phyloP scores from a whole-genome alignment of 2,888 invertebrate species.

The Gymnosoma rotundatum region DNA sequence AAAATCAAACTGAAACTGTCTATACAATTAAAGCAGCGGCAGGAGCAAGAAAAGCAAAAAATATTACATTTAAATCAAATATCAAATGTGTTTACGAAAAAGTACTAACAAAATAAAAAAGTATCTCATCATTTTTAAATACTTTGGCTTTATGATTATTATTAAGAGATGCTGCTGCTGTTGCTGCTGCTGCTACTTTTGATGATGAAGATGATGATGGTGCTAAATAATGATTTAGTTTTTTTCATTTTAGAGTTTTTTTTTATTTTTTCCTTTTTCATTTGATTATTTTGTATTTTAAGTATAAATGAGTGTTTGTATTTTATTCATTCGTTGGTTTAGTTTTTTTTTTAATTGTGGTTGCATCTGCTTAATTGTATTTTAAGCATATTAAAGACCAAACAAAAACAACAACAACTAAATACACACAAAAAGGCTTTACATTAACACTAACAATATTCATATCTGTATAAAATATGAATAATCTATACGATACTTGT shows the following conservation, averaged over 20 bases:
- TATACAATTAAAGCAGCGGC: slow-evolving; percentile 12
- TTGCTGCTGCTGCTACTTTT: slow-evolving; percentile 5
- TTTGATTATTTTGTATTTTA: slow-evolving; percentile 62
- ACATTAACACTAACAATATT: slow-evolving; percentile 30
- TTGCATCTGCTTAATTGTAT: slow-evolving; percentile 68
- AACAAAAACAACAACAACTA: slow-evolving; percentile 6
- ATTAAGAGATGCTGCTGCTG: slow-evolving; percentile 49
- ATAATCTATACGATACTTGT: slow-evolving; percentile 67
- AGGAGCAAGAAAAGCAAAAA: slow-evolving; percentile 21
- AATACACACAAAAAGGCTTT: slow-evolving; percentile 48
- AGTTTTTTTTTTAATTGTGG: slow-evolving; percentile 33
- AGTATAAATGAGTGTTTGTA: slow-evolving; percentile 45
- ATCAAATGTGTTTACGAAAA: slow-evolving; percentile 63
- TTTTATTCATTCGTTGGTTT: slow-evolving; percentile 35
- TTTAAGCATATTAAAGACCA: slow-evolving; percentile 64
- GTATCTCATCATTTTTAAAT: slow-evolving; percentile 65
- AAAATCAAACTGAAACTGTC: slow-evolving; percentile 50
- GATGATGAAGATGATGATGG: slow-evolving; percentile 35
- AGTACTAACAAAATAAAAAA: slow-evolving; percentile 36
- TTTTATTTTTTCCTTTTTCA: slow-evolving; percentile 24
- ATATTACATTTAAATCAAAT: slow-evolving; percentile 56
- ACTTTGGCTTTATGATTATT: slow-evolving; percentile 62
- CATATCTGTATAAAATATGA: slow-evolving; percentile 55
- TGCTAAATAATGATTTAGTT: slow-evolving; percentile 61
- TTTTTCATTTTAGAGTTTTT: slow-evolving; percentile 54